Evolutionary conservation across 92 coral and sea anemone species (phyloP), one percentile per base, ranked within the genome.

Genomic region (Porites divaricata): DNA sequence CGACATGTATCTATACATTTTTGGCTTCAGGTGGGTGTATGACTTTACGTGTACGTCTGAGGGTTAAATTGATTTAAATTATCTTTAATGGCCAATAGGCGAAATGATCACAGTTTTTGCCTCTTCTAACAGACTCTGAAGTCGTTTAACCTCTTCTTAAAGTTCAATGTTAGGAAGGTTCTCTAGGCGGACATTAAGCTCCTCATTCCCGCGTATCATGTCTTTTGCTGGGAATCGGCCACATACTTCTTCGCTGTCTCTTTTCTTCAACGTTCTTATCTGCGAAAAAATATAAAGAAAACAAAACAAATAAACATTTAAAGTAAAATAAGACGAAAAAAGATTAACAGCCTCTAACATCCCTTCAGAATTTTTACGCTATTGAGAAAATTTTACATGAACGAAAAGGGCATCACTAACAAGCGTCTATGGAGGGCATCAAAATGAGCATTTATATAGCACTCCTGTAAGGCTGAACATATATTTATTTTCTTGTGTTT

Each of bases 231-330:
- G 68, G 41, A 57, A 70, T 70, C 77, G 23, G 20, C 45, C 78
- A 6, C 2, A 9, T 20, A 22, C 41, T 10, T 81, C 86, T 63
- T 71, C 76, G 17, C 9, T 10, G 25, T 57, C 26, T 22, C 78
- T 35, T 48, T 81, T 81, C 61, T 41, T 70, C 56, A 81, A 26
- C 6, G 48, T 50, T 72, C 69, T 48, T 57, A 81, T 56, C 86
- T 81, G 51, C 23, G 15, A 70, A 54, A 20, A 63, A 8, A 1
- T 59, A 54, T 11, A 8, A 12, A 51, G 25, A 22, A 17, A 4
- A 26, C 16, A 62, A 62, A 1, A 17, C 4, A 0, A 8, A 14
- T n/a, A n/a, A n/a, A n/a, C n/a, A 20, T 26, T 19, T 1, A 6
- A 6, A 70, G 26, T 12, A 58, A 63, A 8, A 1, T 59, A 54